Evolutionary conservation across 2,113 vertebrate species (phyloP).

Genomic region (Myotis lucifugus): DNA sequence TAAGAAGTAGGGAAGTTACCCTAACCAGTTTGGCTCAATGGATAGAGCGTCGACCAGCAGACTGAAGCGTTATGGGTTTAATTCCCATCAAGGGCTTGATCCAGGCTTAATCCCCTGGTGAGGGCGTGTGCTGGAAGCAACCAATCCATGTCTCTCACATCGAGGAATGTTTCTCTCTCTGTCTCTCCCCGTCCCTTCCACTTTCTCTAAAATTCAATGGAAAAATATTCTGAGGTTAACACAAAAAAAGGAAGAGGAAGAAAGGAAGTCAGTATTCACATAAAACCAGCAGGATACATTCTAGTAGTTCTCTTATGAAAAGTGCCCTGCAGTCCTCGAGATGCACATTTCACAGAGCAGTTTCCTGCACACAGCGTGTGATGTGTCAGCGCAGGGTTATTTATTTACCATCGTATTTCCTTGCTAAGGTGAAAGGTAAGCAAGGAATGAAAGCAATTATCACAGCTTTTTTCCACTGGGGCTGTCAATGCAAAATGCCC

Average conservation of each 20-base stretch:
- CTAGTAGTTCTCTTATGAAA: background rate
- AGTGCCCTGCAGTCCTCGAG: background rate
- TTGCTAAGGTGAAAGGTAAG: constrained; percentile 74
- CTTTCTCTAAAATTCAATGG: too few relatives aligned
- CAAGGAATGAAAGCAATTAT: constrained; percentile 70
- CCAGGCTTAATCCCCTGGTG: too few relatives aligned
- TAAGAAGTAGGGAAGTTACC: background rate
- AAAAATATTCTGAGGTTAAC: too few relatives aligned
- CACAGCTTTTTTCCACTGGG: background rate
- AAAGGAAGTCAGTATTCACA: background rate
- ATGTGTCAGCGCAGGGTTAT: background rate
- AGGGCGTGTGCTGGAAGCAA: too few relatives aligned
- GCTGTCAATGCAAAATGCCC: constrained; percentile 48
- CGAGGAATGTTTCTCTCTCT: too few relatives aligned
- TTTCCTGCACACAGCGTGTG: background rate
- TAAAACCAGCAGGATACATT: background rate
- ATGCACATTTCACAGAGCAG: constrained; percentile 2
- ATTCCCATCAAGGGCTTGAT: too few relatives aligned
- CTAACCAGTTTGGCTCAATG: too few relatives aligned
- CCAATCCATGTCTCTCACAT: too few relatives aligned
- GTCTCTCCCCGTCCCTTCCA: too few relatives aligned
- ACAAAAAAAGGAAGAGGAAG: background rate
- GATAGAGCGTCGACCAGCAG: too few relatives aligned
- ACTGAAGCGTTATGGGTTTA: too few relatives aligned
- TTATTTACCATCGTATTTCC: constrained; percentile 60